These are phyloP conservation scores for Ancistrus triradiatus DNA, from an alignment of 2,113 vertebrate genomes.

Conservation along the genomic window DNA sequence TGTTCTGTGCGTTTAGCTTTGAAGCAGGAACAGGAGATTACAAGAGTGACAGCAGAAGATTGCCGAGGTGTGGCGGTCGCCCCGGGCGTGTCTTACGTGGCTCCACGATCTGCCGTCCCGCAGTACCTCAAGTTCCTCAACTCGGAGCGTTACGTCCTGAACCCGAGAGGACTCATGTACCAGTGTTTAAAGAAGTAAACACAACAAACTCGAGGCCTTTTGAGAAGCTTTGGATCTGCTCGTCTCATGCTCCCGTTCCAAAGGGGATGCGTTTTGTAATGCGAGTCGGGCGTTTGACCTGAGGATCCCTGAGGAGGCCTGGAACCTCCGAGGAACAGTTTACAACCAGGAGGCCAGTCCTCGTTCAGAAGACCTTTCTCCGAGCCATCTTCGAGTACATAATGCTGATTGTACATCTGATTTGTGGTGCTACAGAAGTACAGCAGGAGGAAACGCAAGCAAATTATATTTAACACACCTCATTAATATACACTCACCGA, in stretches of 20 bases:
- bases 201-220: no score
- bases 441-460: slow-evolving; percentile 13
- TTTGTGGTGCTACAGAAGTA: slow-evolving; percentile 36
- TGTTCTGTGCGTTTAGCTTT: slow-evolving; percentile 62
- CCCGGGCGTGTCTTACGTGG: slow-evolving; percentile 67
- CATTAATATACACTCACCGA: no score
- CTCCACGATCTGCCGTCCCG: slow-evolving; percentile 64
- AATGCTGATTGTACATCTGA: slow-evolving; percentile 36
- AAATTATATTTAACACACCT: slow-evolving; percentile 10
- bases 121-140: slow-evolving; percentile 76
- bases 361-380: slow-evolving; percentile 16
- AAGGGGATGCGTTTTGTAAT: slow-evolving; percentile 11
- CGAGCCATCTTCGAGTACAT: slow-evolving; percentile 20
- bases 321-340: slow-evolving; percentile 10
- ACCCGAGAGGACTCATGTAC: slow-evolving; percentile 73
- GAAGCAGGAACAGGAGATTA: slow-evolving; percentile 73
- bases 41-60: slow-evolving; percentile 76
- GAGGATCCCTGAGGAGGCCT: slow-evolving; percentile 21
- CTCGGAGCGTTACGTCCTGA: slow-evolving; percentile 72
- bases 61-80: slow-evolving; percentile 78
- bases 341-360: background rate
- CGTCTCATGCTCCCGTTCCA: slow-evolving; percentile 1
- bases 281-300: slow-evolving; percentile 16
- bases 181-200: slow-evolving; percentile 75
- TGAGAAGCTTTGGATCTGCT: slow-evolving; percentile 12